Conservation (phyloP, 1,140 invertebrate species). For the Sitobion miscanthi region DNA sequence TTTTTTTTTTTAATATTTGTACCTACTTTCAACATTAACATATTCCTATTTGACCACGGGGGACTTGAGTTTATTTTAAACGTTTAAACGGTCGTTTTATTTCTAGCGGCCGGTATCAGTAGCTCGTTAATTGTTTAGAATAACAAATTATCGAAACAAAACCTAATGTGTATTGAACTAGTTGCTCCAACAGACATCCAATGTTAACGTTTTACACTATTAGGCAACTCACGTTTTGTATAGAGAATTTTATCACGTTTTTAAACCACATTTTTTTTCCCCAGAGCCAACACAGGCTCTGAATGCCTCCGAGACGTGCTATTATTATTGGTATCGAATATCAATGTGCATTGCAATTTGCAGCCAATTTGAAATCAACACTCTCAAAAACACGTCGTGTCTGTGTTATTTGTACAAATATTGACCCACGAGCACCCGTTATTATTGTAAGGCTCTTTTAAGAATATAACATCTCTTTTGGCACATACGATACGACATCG, state of each 20-base stretch:
- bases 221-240: neutral
- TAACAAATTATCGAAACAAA: neutral
- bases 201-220: neutral
- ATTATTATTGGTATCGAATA: neutral
- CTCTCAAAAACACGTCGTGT: neutral
- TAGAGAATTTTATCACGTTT: neutral
- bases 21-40: neutral
- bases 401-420: conserved; percentile 4
- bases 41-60: neutral
- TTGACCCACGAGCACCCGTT: neutral
- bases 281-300: neutral
- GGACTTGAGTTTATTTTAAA: neutral
- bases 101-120: neutral
- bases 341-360: neutral
- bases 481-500: too few species aligned
- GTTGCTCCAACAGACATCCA: neutral
- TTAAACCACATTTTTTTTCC: neutral
- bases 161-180: neutral
- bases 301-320: neutral
- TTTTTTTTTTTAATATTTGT: too few species aligned
- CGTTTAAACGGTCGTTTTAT: neutral
- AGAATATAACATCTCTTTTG: neutral
- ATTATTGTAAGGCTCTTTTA: neutral
- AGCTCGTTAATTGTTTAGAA: neutral
- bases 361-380: neutral